Base-by-base conservation (phyloP, 2,888 invertebrate species). In the Eupithecia exiguata region DNA sequence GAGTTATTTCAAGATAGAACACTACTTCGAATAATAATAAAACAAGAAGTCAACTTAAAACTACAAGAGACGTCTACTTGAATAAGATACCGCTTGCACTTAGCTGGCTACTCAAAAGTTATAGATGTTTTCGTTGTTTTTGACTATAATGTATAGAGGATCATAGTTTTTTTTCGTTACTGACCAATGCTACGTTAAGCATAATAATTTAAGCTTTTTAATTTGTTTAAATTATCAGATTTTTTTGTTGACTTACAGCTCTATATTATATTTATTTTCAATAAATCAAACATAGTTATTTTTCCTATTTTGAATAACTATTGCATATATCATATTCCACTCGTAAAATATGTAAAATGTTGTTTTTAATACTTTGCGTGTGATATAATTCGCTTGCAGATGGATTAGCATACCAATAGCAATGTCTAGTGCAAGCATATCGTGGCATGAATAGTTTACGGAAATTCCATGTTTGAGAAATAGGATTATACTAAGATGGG, bases 1-100 rank as follows among this genome's bases (percentile, higher is more conserved):
- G 68, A 65, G 30, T 65, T 63, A 43, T 46, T 35, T 49, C 43
- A 70, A 70, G 70, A 25, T 53, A 18, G 75, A 75, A 62, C 18
- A 62, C 61, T 9, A 16, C 1, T 35, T 35, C 7, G 1, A 25
- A 25, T 25, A 25, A 12, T 9, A 25, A 21, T 53, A 49, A 21
- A 5, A 25, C 12, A 14, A 58, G 58, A 25, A 58, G 1, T 21
- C 49, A n/a, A 21, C 21, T 10, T 53, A 0, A 53, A 21, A 53
- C 21, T 58, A 14, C 58, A 14, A 25, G 5, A 58, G 58, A 58
- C 25, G 12, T 58, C 25, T 12, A 53, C 3, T 53, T 21, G 21
- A 21, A 3, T n/a, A 21, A 4, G 21, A 53, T 10, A 9, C 21
- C 10, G 53, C 10, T 53, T 21, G 10, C 40, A 18, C 10, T 46